A percentile compares a stretch with the other conserved stretches of the same genome.
phyloP scores from a whole-genome alignment of 2,113 vertebrate species.

The Recurvirostra avosetta region DNA sequence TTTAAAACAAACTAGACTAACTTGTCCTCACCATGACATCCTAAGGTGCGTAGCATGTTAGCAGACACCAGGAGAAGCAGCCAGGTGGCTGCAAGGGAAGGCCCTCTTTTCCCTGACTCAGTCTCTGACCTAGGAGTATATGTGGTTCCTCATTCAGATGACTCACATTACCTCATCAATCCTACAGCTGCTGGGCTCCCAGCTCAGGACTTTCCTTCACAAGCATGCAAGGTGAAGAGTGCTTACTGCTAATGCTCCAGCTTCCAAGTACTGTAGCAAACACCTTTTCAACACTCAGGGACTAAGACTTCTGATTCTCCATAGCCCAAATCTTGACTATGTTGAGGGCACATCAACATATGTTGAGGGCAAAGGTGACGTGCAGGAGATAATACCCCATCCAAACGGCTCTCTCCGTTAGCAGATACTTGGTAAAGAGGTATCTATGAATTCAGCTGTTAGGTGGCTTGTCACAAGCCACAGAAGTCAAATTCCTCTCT shows the following conservation, averaged over 20 bases:
- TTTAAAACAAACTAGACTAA: not conserved
- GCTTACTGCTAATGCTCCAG: not conserved
- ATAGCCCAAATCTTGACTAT: not conserved
- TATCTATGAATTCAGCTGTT: not conserved
- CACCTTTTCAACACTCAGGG: not conserved
- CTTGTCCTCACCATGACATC: not conserved
- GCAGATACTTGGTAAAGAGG: not conserved
- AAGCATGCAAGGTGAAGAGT: not conserved
- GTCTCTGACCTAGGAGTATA: not conserved
- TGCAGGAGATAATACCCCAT: not conserved
- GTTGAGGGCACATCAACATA: not conserved
- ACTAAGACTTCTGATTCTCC: not conserved
- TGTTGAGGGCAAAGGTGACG: not conserved
- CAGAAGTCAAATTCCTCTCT: not conserved
- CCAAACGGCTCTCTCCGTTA: not conserved
- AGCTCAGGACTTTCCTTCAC: not conserved
- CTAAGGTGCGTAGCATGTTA: not conserved
- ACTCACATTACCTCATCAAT: not conserved
- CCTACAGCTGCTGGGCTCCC: not conserved
- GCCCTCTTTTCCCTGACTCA: not conserved
- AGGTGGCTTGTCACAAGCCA: not conserved
- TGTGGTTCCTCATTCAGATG: not conserved
- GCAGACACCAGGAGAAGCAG: not conserved
- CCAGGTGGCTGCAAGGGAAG: not conserved
- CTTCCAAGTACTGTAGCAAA: not conserved